Percentiles rank a stretch among this genome's conserved stretches.
These are phyloP conservation scores for Linyphia triangularis DNA, from an alignment of 2,888 invertebrate species.

Conservation along the genomic window DNA sequence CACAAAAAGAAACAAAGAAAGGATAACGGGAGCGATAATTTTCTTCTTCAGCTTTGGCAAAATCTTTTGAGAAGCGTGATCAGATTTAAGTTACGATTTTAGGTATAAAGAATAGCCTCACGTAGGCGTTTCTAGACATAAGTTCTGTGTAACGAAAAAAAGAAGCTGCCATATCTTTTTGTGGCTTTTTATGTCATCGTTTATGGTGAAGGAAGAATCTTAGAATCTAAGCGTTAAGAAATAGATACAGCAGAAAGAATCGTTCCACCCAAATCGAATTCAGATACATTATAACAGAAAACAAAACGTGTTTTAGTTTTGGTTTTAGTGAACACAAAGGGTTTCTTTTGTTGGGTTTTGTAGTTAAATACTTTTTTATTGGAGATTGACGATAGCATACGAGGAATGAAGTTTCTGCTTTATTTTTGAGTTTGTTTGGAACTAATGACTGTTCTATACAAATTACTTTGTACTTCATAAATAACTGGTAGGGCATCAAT, in stretches of 20 bases:
- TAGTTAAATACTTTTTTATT: neutral
- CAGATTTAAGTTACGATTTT: conserved; percentile 62
- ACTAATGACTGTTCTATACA: neutral
- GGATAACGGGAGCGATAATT: conserved; percentile 58
- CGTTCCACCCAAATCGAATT: conserved; percentile 48
- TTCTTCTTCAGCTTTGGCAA: conserved; percentile 35
- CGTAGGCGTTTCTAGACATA: conserved; percentile 54
- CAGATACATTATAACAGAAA: conserved; percentile 40
- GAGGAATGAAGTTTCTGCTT: neutral
- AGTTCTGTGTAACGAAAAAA: conserved; percentile 45
- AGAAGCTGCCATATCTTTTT: conserved; percentile 33
- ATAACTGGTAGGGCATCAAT: neutral
- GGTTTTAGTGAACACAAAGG: neutral
- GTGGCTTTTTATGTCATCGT: conserved; percentile 38
- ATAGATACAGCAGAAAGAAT: neutral
- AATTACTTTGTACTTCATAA: neutral
- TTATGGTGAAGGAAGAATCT: conserved; percentile 22
- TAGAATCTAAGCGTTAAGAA: conserved; percentile 40
- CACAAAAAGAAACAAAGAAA: conserved; percentile 37
- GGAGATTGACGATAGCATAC: neutral
- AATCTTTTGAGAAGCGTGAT: conserved; percentile 63
- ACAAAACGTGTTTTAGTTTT: conserved; percentile 4
- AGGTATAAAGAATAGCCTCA: conserved; percentile 68
- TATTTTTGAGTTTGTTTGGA: neutral
- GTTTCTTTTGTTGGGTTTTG: neutral